Base-by-base conservation (phyloP, 2,797 vertebrate genomes). In the Enteromius anoplus region DNA sequence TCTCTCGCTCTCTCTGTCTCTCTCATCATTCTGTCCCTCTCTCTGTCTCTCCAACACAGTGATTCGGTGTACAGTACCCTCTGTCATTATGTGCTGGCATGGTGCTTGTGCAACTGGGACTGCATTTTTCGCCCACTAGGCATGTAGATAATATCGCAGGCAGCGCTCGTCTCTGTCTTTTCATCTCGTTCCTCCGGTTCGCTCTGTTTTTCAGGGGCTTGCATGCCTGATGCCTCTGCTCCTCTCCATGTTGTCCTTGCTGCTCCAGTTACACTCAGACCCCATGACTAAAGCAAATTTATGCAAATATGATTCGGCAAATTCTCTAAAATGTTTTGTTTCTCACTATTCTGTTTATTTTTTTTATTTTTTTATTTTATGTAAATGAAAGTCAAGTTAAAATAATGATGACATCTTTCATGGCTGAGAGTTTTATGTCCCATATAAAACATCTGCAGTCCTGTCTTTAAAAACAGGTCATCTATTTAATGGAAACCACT, bases 1-100 rank as follows among this genome's bases (percentile, higher is more conserved):
- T 68, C 8, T 68, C 49, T 72, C 42, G 85, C 84, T 85, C 66
- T 64, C 32, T 49, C 80, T 29, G 0, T 66, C 19, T 85, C 26
- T 80, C 47, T 81, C 40, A 29, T 83, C 37, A 51, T 23, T 65
- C 42, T 80, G 73, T 70, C 29, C 32, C 64, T 79, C 55, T 95
- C 92, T 94, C 88, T 94, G 95, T 97, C 95, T 97, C 95, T 97
- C 97, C 96, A 95, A 94, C 96, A 98, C 97, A 98, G 97, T 95
- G 97, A 97, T 97, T 97, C 96, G 96, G 97, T 97, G 97, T 99
- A 97, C 96, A 97, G 96, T 98, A 97, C 95, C 95, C 97, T 95
- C 96, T 98, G 97, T 99, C 97, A 97, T 96, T 96, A 96, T 97
- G 97, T 99, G 97, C 97, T 98, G 98, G 98, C 98, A 99, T 99